A percentile compares a stretch with the other conserved stretches of the same genome.
Conservation (phyloP, 2,113 vertebrate species). For the Rhagologus leucostigma region DNA sequence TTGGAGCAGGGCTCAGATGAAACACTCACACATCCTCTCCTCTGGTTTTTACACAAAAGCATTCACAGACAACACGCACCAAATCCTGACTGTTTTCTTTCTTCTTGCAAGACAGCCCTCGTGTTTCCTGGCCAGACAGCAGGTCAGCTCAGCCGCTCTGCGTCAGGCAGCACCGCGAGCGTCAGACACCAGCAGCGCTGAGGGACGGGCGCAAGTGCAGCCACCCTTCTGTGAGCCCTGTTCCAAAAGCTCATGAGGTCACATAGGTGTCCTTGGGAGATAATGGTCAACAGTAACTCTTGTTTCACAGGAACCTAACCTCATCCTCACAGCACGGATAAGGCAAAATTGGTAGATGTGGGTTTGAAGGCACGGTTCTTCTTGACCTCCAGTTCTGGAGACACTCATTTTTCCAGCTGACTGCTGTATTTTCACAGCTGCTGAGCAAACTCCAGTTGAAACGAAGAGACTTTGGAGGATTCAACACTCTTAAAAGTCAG, state of each 20-base stretch:
- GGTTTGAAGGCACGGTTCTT: background rate
- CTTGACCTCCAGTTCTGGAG: background rate
- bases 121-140: background rate
- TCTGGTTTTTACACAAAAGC: background rate
- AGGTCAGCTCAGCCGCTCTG: background rate
- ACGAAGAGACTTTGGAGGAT: background rate
- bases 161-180: background rate
- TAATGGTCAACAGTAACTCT: background rate
- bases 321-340: background rate
- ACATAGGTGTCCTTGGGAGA: background rate
- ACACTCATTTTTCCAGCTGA: background rate
- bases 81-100: background rate
- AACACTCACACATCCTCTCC: background rate
- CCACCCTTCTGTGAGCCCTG: background rate
- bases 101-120: background rate
- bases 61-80: accelerated
- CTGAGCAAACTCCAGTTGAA: background rate
- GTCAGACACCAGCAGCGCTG: accelerated
- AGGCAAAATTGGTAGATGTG: background rate
- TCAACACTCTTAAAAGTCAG: background rate
- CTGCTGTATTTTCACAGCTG: background rate
- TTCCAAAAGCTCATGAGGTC: background rate
- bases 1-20: accelerated
- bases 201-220: too few species aligned
- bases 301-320: background rate